Conservation (phyloP, 2,113 vertebrate species). For the Misgurnus mizolepis region DNA sequence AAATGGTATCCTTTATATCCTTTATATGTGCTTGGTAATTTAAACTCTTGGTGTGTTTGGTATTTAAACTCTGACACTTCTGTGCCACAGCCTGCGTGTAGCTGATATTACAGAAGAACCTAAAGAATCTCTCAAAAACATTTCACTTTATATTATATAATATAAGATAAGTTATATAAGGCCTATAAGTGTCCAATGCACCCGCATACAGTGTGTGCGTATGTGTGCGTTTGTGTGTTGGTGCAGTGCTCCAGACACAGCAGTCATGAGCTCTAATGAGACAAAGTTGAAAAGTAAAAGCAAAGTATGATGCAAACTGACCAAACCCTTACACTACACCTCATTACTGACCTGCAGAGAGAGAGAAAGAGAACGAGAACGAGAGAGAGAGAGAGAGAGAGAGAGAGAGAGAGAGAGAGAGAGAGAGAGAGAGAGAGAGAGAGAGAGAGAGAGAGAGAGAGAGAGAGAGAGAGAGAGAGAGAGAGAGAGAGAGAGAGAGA, state of each 20-base stretch:
- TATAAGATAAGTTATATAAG: neutral
- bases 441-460: constrained; percentile 21
- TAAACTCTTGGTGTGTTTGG: too few species aligned
- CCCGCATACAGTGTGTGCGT: too few species aligned
- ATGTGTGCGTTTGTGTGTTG: neutral
- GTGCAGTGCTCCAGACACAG: neutral
- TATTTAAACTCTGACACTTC: too few species aligned
- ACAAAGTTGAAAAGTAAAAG: constrained; percentile 19
- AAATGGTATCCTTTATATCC: too few species aligned
- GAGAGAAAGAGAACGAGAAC: neutral
- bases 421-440: constrained; percentile 48
- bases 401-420: constrained; percentile 1
- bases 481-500: neutral
- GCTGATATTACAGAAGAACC: too few species aligned
- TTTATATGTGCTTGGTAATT: too few species aligned
- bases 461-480: constrained; percentile 21
- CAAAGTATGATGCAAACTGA: constrained; percentile 45
- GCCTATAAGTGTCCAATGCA: too few species aligned
- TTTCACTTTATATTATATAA: constrained; percentile 32
- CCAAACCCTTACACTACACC: neutral
- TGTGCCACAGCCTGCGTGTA: too few species aligned
- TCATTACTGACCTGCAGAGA: constrained; percentile 1
- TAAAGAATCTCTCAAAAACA: too few species aligned
- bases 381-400: constrained; percentile 9
- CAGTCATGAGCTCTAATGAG: neutral